A percentile compares a stretch with the other conserved stretches of the same genome.
Conservation (phyloP, 2,113 vertebrate genomes). For the Zeus faber region DNA sequence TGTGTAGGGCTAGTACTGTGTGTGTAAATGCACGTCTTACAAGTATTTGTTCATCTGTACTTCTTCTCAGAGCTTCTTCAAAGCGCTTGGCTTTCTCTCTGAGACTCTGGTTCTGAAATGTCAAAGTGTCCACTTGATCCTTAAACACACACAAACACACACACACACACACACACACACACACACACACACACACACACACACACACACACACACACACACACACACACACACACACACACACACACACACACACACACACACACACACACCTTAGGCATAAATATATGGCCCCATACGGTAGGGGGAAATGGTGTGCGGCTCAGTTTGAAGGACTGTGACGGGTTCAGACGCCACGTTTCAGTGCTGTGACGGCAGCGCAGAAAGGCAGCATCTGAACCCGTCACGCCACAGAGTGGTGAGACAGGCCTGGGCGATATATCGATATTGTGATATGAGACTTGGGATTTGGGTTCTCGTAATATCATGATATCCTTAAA, state of each 20-base stretch:
- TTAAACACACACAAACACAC: slow-evolving; percentile 45
- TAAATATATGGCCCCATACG: too few species aligned
- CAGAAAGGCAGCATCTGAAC: too few species aligned
- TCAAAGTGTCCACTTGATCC: slow-evolving; percentile 96
- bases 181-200: slow-evolving; percentile 3
- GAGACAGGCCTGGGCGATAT: too few species aligned
- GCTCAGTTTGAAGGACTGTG: too few species aligned
- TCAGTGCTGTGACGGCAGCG: too few species aligned
- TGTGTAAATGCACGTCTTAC: too few species aligned
- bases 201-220: not conserved
- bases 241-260: not conserved
- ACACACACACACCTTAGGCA: slow-evolving; percentile 13
- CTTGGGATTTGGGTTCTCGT: not conserved
- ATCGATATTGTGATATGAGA: not conserved
- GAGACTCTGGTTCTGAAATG: slow-evolving; percentile 90
- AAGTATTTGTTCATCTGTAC: slow-evolving; percentile 89
- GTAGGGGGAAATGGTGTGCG: too few species aligned
- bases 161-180: slow-evolving; percentile 15
- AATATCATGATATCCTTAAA: too few species aligned
- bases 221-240: not conserved
- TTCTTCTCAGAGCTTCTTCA: slow-evolving; percentile 92
- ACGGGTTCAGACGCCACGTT: too few species aligned
- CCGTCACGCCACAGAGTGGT: too few species aligned
- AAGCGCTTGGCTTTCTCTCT: slow-evolving; percentile 91
- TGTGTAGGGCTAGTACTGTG: too few species aligned